Evolutionary conservation across 2,888 invertebrate species (phyloP).

Genomic region (Lagria hirta): DNA sequence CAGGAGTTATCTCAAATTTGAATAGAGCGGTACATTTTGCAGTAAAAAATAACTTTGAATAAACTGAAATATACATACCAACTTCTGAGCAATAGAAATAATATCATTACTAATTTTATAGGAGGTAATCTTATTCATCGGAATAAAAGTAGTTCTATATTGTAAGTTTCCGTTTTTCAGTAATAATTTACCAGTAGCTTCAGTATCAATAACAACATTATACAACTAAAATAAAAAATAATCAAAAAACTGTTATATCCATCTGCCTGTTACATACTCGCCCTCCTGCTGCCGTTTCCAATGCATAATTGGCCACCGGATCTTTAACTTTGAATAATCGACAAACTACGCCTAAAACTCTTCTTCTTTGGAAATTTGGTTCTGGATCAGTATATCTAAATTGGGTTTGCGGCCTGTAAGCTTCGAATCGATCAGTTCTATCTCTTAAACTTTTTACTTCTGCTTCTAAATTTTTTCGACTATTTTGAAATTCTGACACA

Average conservation of each 20-base stretch:
- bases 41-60: too few relatives aligned
- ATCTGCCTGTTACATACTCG: constrained; percentile 59
- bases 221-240: constrained; percentile 64
- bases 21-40: too few relatives aligned
- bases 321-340: constrained; percentile 76
- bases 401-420: constrained; percentile 59
- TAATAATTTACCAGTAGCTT: constrained; percentile 79
- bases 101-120: constrained; percentile 59
- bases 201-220: constrained; percentile 88
- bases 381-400: constrained; percentile 81
- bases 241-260: background rate
- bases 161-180: constrained; percentile 80
- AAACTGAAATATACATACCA: constrained; percentile 57
- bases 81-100: constrained; percentile 64
- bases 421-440: constrained; percentile 61
- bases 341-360: constrained; percentile 78
- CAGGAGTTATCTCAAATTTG: too few relatives aligned
- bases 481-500: constrained; percentile 58
- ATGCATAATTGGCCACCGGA: constrained; percentile 68
- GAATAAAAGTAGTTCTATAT: constrained; percentile 82
- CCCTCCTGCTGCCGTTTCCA: constrained; percentile 85
- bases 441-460: constrained; percentile 61
- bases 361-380: constrained; percentile 65
- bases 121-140: constrained; percentile 82
- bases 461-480: constrained; percentile 56